Evolutionary conservation across 2,888 invertebrate species (phyloP), one percentile per base, ranked within the genome.

Genomic region (Orthosia gracilis): DNA sequence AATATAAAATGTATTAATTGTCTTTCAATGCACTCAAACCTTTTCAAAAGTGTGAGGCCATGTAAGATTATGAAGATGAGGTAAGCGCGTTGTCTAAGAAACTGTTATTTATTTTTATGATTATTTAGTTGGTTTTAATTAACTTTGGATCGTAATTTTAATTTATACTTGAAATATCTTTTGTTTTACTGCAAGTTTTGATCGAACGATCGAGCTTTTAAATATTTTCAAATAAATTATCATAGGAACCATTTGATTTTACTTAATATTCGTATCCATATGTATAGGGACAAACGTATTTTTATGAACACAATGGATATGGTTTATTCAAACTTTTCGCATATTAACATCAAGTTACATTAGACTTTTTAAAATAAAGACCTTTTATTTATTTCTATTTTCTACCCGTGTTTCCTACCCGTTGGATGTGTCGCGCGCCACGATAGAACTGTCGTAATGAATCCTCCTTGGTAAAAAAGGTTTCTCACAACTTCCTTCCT

Each of bases 391-490:
- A 0, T 52, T 59, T 54, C 23, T 67, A 13, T 76, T 62, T 26
- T 40, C 23, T 54, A n/a, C 21, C 7, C 1, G 3, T 40, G 45
- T 76, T 57, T 61, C 40, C 23, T 54, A 31, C 26, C 4, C 4
- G 5, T 40, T 49, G 23, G 31, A 26, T 58, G 61, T 70, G 13
- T 45, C 59, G 45, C 40, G 55, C 23, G 61, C 50, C 40, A 47
- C 65, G 73, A 77, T 76, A 78, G 69, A 70, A 70, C 64, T 50
- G 61, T 64, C 55, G 63, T 80, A 80, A 85, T 87, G 87, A 86
- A 89, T 89, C 85, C 88, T 88, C 79, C 88, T 86, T 87, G 87
- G 89, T 91, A 88, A 82, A 87, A 87, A 88, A 67, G 62, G 75
- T 83, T 75, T 78, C 70, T 65, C 71, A 73, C 77, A 73, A 73